Conservation (phyloP, 2,113 vertebrate genomes). For the Eubucco bourcierii region DNA sequence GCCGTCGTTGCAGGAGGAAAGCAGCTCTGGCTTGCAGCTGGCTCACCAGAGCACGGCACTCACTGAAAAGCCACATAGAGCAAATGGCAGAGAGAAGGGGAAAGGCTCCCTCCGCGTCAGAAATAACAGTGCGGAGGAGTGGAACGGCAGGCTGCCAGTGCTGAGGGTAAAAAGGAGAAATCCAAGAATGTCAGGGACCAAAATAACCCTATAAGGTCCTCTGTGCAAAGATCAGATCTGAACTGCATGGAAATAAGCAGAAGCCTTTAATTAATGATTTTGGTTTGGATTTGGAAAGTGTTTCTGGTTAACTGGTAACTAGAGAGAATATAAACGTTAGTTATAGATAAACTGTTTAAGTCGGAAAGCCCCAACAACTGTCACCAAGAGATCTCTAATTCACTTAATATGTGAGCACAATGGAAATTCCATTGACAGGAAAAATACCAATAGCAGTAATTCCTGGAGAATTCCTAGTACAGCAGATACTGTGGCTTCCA, state of each 20-base stretch:
- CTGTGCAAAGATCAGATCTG: not conserved
- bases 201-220: not conserved
- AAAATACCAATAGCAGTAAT: not conserved
- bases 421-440: not conserved
- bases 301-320: not conserved
- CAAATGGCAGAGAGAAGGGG: not conserved
- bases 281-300: not conserved
- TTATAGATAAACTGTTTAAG: not conserved
- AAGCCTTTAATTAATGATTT: not conserved
- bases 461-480: not conserved
- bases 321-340: not conserved
- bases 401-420: not conserved
- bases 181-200: no score
- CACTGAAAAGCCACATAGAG: not conserved
- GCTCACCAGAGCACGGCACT: not conserved
- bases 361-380: not conserved
- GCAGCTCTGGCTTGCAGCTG: not conserved
- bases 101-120: not conserved
- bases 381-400: not conserved
- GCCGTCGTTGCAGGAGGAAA: not conserved
- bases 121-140: not conserved
- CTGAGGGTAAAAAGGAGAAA: not conserved
- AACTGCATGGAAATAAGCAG: not conserved
- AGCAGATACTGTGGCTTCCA: not conserved
- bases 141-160: not conserved